These are phyloP conservation scores for Machimus atricapillus DNA, from an alignment of 2,888 invertebrate genomes.

Conservation along the genomic window DNA sequence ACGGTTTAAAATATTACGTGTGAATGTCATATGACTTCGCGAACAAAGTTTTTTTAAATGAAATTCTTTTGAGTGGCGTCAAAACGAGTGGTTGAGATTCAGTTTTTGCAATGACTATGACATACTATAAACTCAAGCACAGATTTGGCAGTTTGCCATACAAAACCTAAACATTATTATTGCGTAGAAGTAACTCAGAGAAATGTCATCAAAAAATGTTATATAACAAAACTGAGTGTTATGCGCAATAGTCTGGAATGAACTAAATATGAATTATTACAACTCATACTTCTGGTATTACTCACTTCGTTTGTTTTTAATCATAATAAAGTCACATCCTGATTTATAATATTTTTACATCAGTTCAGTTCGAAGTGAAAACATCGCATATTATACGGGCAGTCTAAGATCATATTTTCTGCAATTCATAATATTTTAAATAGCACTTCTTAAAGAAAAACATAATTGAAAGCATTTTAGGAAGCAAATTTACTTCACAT, in stretches of 20 bases:
- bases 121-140: background rate
- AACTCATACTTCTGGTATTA: background rate
- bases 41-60: background rate
- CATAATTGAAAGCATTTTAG: too few species aligned
- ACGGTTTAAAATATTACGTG: background rate
- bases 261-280: background rate
- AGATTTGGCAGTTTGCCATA: background rate
- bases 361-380: too few species aligned
- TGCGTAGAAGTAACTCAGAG: background rate
- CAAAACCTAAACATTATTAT: background rate
- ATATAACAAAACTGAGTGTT: background rate
- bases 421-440: too few species aligned
- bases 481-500: too few species aligned
- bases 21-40: background rate
- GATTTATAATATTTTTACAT: background rate
- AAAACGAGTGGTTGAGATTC: background rate
- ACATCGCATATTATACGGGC: too few species aligned
- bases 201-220: background rate
- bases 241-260: background rate
- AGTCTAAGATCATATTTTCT: too few species aligned
- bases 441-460: too few species aligned
- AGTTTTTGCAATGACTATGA: background rate
- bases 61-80: background rate
- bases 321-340: background rate
- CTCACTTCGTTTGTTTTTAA: background rate